Conservation (phyloP, 2,113 vertebrate genomes). For the Platysteira castanea region DNA sequence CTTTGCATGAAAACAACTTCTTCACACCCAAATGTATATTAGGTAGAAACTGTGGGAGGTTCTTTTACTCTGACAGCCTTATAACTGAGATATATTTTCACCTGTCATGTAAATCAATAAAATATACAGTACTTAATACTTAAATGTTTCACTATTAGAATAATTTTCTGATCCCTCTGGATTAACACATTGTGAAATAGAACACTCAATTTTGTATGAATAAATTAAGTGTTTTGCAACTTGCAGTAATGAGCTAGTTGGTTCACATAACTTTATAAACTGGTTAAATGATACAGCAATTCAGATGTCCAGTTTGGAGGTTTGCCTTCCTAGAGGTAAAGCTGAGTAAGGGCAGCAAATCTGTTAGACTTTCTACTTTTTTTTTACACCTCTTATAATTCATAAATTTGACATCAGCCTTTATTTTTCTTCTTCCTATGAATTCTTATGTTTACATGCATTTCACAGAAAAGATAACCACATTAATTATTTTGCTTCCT, state of each 20-base stretch:
- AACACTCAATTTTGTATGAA: conserved; percentile 42
- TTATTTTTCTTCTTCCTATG: conserved; percentile 4
- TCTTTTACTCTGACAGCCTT: conserved; percentile 53
- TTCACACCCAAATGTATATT: conserved; percentile 4
- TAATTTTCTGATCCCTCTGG: conserved; percentile 44
- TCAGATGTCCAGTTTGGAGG: background rate
- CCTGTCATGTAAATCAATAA: conserved; percentile 69
- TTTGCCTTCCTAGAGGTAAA: background rate
- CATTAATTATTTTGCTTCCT: background rate
- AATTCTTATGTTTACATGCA: background rate
- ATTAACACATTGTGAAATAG: conserved; percentile 59
- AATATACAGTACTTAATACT: conserved; percentile 62
- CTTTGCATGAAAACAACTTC: background rate
- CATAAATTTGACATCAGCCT: background rate
- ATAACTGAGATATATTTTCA: conserved; percentile 57
- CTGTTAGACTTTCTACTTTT: background rate
- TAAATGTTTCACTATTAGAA: conserved; percentile 64
- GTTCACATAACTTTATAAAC: conserved; percentile 22
- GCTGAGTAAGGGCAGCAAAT: background rate
- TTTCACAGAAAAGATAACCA: background rate
- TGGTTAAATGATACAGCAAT: background rate
- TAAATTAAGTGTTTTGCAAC: conserved; percentile 63
- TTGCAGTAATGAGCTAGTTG: conserved; percentile 28
- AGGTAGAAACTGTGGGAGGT: conserved; percentile 46
- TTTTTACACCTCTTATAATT: background rate